Evolutionary conservation across 1,140 invertebrate genomes (phyloP).

Genomic region (Aleiodes sp.): DNA sequence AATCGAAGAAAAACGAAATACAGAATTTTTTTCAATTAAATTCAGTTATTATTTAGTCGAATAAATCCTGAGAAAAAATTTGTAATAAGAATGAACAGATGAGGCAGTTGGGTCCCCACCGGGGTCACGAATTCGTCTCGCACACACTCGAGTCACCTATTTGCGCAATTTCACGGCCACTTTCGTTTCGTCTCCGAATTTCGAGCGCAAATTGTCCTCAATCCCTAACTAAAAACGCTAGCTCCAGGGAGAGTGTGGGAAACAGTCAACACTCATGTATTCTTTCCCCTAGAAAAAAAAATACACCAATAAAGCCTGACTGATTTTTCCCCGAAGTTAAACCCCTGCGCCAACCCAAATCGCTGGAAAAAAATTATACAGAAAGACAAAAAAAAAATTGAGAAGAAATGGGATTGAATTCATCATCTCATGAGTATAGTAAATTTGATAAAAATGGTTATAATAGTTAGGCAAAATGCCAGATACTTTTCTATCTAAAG

Average conservation of each 20-base stretch:
- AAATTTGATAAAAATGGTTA: not conserved
- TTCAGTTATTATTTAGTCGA: not conserved
- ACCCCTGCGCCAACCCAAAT: not conserved
- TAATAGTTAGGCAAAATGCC: constrained; percentile 1
- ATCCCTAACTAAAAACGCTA: not conserved
- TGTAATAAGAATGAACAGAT: not conserved
- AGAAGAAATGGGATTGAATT: not conserved
- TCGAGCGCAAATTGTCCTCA: constrained; percentile 31
- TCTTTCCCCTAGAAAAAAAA: too few relatives aligned
- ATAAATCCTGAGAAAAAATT: not conserved
- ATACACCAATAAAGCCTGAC: not conserved
- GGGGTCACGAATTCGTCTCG: constrained; percentile 31
- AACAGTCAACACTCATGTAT: constrained; percentile 14
- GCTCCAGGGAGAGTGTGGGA: constrained; percentile 34
- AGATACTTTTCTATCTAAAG: not conserved
- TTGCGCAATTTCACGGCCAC: constrained; percentile 43
- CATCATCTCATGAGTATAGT: not conserved
- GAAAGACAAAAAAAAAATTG: not conserved
- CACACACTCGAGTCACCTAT: constrained; percentile 29
- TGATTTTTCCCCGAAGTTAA: not conserved
- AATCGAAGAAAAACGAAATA: too few relatives aligned
- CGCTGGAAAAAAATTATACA: not conserved
- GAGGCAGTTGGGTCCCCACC: constrained; percentile 2
- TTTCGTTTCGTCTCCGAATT: constrained; percentile 32
- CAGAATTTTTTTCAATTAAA: too few relatives aligned